Evolutionary conservation across 2,113 vertebrate genomes (phyloP).

Genomic region (Dendropsophus ebraccatus): DNA sequence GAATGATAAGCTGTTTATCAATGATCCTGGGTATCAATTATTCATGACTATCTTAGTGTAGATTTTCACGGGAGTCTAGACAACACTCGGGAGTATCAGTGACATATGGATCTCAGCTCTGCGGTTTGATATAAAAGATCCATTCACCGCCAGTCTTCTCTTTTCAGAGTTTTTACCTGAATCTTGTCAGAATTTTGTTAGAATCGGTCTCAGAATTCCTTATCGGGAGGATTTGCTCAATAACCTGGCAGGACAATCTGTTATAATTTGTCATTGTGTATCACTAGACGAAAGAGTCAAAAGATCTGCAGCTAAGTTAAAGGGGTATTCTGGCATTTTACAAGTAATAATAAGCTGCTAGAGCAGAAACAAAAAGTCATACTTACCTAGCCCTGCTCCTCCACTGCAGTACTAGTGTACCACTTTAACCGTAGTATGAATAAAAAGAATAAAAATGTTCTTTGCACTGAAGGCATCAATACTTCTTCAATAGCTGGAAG

Average conservation of each 20-base stretch:
- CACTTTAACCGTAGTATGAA: no score
- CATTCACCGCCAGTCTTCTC: constrained; percentile 1
- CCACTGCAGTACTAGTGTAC: no score
- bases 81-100: constrained; percentile 17
- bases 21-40: background rate
- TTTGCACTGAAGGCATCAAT: no score
- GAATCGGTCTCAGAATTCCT: background rate
- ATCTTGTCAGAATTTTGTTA: background rate
- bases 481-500: no score
- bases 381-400: no score
- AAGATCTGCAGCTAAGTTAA: background rate
- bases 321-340: no score
- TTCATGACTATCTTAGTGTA: constrained; percentile 14
- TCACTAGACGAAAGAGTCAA: background rate
- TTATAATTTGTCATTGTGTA: background rate
- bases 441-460: no score
- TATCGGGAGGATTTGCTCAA: background rate
- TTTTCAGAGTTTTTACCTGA: constrained; percentile 5
- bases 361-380: no score
- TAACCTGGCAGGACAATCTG: background rate
- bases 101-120: background rate
- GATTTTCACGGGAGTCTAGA: constrained; percentile 32
- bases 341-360: no score
- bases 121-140: constrained; percentile 32
- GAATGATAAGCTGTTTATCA: constrained; percentile 9